Base-by-base conservation (phyloP, 2,888 invertebrate species). In the Cheilosia scutellata region DNA sequence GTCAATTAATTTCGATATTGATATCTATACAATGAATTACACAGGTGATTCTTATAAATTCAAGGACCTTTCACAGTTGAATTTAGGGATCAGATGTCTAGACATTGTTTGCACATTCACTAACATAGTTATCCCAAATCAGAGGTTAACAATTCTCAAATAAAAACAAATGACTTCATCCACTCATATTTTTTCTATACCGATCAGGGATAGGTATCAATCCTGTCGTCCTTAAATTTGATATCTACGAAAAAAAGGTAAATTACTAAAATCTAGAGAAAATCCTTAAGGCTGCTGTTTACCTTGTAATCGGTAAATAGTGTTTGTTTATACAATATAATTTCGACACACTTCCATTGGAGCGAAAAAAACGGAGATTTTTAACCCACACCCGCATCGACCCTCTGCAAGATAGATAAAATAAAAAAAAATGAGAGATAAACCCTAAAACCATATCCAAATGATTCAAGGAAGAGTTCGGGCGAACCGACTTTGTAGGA, bases 291-390 rank as follows among this genome's bases (percentile, higher is more conserved):
- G 76, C 60, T 31, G 13, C 58, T 76, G 66, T 68, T 76, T 68
- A 60, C 76, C 66, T 51, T 60, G 66, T 76, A 76, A 76, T 76
- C 76, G 51, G 58, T 51, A 60, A 76, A 76, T 42, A 51, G 66
- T 68, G 51, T 60, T 51, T 76, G 44, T 76, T 76, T 76, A 68
- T 76, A 7, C 60, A 47, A 47, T 7, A 6, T 51, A 20, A 31
- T 76, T 51, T 49, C 40, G 47, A 51, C 58, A 49, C 66, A 76
- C 47, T 68, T 60, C 33, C 60, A 68, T n/a, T 68, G 66, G 33
- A 58, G 58, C 42, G 51, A 42, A 76, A 76, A 68, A 66, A 62
- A 27, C n/a, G 51, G 55, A 51, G 68, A 42, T 53, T 62, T 51
- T 20, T 9, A 33, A n/a, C 51, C 65, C 11, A 33, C 47, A 20